Conservation (phyloP, 2,888 invertebrate species). For the Fabriciana adippe region DNA sequence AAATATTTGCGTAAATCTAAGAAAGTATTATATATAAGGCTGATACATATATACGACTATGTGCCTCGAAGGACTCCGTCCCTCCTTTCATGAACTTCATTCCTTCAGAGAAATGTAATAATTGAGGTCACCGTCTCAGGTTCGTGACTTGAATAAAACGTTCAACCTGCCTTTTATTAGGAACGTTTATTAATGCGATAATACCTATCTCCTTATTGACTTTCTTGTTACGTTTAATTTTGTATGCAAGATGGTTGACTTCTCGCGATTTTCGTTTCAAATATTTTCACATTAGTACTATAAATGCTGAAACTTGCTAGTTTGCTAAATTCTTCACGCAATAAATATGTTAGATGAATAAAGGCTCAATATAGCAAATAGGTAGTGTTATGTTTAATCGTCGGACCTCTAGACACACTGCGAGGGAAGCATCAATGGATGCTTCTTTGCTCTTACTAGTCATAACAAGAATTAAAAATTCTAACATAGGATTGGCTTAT, state of each 20-base stretch:
- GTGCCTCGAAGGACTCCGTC: neutral
- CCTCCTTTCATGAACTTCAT: conserved; percentile 15
- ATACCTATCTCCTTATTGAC: conserved; percentile 18
- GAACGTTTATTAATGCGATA: conserved; percentile 28
- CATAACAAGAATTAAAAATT: too few species aligned
- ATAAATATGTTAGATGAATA: too few species aligned
- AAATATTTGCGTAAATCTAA: too few species aligned
- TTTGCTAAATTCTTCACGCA: too few species aligned
- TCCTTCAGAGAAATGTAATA: conserved; percentile 30
- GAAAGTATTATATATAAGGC: neutral
- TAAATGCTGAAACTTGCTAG: conserved; percentile 12
- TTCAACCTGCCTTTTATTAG: conserved; percentile 31
- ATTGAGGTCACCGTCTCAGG: conserved; percentile 30
- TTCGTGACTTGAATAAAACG: conserved; percentile 34
- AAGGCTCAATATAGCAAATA: too few species aligned
- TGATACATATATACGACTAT: conserved; percentile 3
- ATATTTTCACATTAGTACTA: conserved; percentile 10
- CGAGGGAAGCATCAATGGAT: too few species aligned
- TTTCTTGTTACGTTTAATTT: conserved; percentile 22
- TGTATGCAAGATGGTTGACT: conserved; percentile 16
- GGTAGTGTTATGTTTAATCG: too few species aligned
- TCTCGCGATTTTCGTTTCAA: conserved; percentile 10
- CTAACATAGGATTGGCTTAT: too few species aligned
- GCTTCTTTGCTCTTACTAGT: too few species aligned
- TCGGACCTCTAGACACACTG: too few species aligned